Base-by-base conservation (phyloP, 1,140 invertebrate genomes). In the Fopius arisanus region DNA sequence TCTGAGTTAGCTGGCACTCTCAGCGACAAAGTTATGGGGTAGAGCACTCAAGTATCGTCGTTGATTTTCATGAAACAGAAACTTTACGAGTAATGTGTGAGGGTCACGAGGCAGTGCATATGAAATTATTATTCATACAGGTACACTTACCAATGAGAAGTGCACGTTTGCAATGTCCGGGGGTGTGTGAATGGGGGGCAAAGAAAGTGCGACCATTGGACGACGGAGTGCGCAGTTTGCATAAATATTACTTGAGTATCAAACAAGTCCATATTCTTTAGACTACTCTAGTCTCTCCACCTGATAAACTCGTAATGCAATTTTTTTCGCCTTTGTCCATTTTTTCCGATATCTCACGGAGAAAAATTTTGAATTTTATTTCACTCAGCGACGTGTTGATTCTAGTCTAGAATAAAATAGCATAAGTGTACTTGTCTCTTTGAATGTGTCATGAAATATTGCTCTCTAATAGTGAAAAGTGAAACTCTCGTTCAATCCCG, bases 81-180 rank as follows among this genome's bases (percentile, higher is more conserved):
- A 70, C 19, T 33, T 43, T 40, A 54, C 54, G 54, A 59, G 54
- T 26, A 59, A 59, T 28, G 51, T 12, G 51, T 16, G 29, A 31
- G 29, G 51, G 51, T 29, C 48, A 29, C 12, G 40, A 69, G n/a
- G 31, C 19, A 62, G 7, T 33, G 29, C 28, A 70, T 70, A 70
- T 33, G 29, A 70, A 70, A 70, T 70, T 70, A 70, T 70, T 70
- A 70, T 70, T 70, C 68, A 70, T 70, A 70, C 19, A 59, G 43
- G n/a, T 23, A 10, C 19, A 70, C 29, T 65, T 59, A 59, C 26
- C 62, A 31, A 65, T 65, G 62, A 65, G 12, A 65, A 31, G 62
- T 65, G 65, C 68, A 51, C n/a, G 54, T 31, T 43, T 33, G 12
- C 48, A 70, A 51, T 21, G 21, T 67, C n/a, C 21, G 28, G 43